Evolutionary conservation across 2,113 vertebrate species (phyloP).

Genomic region (Anhinga rufa): DNA sequence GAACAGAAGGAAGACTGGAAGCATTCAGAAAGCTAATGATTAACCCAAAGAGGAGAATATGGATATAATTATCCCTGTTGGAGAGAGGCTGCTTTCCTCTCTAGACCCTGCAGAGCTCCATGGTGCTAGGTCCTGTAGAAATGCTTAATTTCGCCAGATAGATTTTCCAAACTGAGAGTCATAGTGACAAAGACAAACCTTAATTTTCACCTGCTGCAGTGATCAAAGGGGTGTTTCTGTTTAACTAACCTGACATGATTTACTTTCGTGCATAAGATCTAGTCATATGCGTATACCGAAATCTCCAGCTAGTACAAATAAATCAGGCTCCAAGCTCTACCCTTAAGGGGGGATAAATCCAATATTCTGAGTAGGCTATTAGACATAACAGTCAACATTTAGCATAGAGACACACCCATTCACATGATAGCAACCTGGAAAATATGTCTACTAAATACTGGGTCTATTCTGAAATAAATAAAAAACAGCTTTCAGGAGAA

Average conservation of each 20-base stretch:
- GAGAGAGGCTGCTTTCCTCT: neutral
- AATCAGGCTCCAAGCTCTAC: neutral
- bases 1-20: constrained; percentile 40
- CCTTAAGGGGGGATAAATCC: neutral
- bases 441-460: neutral
- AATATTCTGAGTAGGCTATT: neutral
- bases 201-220: constrained; percentile 18
- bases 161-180: neutral
- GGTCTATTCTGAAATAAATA: neutral
- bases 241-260: constrained; percentile 31
- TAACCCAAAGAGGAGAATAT: neutral
- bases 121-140: neutral
- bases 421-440: neutral
- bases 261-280: neutral
- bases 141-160: neutral
- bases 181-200: neutral
- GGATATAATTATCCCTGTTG: constrained; percentile 9
- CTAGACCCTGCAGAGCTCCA: neutral
- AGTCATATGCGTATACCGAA: neutral
- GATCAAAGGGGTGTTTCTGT: constrained; percentile 35
- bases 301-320: constrained; percentile 14
- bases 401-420: neutral
- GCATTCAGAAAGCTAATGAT: constrained; percentile 26
- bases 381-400: neutral
- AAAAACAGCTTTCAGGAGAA: neutral